Evolutionary conservation across 2,888 invertebrate genomes (phyloP).

Genomic region (Teinopalpus imperialis): DNA sequence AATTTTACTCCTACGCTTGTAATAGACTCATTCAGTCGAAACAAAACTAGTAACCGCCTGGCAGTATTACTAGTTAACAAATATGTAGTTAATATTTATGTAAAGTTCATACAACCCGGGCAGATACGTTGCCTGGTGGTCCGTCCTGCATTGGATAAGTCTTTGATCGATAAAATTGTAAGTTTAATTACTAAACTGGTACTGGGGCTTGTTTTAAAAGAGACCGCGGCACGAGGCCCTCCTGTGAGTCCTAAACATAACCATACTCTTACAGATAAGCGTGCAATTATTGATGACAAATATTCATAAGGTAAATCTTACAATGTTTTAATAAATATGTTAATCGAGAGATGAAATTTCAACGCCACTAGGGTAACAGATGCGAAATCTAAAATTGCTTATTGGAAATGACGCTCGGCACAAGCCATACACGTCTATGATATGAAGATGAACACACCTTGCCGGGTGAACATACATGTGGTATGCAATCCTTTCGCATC

Average conservation of each 20-base stretch:
- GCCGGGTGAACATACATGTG: conserved; percentile 61
- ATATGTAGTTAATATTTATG: conserved; percentile 63
- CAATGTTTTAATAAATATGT: conserved; percentile 25
- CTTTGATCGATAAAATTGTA: conserved; percentile 77
- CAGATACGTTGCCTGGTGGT: conserved; percentile 70
- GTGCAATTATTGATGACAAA: conserved; percentile 23
- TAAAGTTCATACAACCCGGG: conserved; percentile 46
- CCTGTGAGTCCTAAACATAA: conserved; percentile 22
- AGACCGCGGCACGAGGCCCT: conserved; percentile 62
- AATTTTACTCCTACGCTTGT: conserved; percentile 39
- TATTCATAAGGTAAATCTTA: conserved; percentile 27
- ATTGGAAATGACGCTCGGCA: conserved; percentile 62
- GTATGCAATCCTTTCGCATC: conserved; percentile 81
- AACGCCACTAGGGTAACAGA: conserved; percentile 45
- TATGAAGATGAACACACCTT: conserved; percentile 59
- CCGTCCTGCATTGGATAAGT: conserved; percentile 57
- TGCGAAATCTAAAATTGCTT: conserved; percentile 51
- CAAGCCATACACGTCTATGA: conserved; percentile 57
- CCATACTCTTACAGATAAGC: conserved; percentile 22
- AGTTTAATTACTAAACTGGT: conserved; percentile 78
- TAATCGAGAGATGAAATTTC: conserved; percentile 25
- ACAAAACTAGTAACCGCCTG: conserved; percentile 64
- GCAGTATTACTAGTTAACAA: conserved; percentile 69
- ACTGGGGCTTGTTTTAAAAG: conserved; percentile 56
- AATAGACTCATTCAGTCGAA: conserved; percentile 72